Base-by-base conservation (phyloP, 2,888 invertebrate species). In the Brachypalpus laphriformis region DNA sequence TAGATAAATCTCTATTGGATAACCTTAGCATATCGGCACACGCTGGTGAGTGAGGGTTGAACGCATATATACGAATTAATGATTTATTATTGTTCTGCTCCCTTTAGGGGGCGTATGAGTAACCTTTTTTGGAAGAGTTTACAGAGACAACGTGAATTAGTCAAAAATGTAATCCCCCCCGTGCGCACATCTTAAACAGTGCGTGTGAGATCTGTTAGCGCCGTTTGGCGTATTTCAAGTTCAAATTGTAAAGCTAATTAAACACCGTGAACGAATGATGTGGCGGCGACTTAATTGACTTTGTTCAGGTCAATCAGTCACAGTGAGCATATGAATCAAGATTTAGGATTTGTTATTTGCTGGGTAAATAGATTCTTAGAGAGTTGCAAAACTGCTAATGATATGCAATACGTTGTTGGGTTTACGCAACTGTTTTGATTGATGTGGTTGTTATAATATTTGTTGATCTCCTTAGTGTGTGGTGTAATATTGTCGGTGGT, bases 31-130 rank as follows among this genome's bases (percentile, higher is more conserved):
- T 25, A 66, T 16, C 37, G 34, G 3, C 25, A 57, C 11, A 66
- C 9, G 14, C 16, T 59, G 80, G 80, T 81, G 25, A 74, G 80
- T 74, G 31, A 49, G 49, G 14, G 14, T 57, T 49, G 9, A 34
- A 14, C 4, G 18, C n/a, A 18, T 42, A 31, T 7, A 31, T n/a
- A 5, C 9, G 31, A 14, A 5, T 34, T 3, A 4, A 18, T 25
- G 11, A 8, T 40, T 25, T 25, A 8, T 54, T 42, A 3, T 51
- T 16, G 25, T 40, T 70, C n/a, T 11, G n/a, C 40, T 28, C 9
- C 18, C 25, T 25, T 28, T n/a, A 3, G 51, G 56, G 45, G 70
- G 56, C 56, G 70, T 70, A 70, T 70, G 45, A 28, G 70, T 57
- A 56, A 70, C 28, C 11, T 70, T 70, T 42, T 56, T 57, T 31